phyloP scores from a whole-genome alignment of 2,888 invertebrate species.

The Drosophila lacicola region DNA sequence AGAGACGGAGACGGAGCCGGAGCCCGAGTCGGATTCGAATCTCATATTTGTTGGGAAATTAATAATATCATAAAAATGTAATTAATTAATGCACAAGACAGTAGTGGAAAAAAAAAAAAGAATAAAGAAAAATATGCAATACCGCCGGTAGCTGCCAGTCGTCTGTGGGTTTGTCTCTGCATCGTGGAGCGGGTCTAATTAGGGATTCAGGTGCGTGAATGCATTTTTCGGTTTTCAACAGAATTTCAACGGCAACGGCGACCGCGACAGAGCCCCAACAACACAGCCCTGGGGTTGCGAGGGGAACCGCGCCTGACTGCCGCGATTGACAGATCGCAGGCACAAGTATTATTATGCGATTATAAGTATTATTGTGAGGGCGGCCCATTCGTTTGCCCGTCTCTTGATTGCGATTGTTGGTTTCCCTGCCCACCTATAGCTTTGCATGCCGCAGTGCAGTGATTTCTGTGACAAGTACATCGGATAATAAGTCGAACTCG shows the following conservation, averaged over 20 bases:
- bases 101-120: conserved; percentile 22
- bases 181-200: conserved; percentile 54
- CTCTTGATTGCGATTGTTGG: conserved; percentile 13
- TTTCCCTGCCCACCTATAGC: conserved; percentile 14
- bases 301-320: conserved; percentile 26
- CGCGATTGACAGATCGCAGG: conserved; percentile 68
- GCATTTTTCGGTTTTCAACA: conserved; percentile 75
- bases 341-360: conserved; percentile 13
- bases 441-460: conserved; percentile 7
- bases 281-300: conserved; percentile 26
- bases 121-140: conserved; percentile 59
- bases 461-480: conserved; percentile 55
- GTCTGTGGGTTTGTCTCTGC: conserved; percentile 22
- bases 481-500: conserved; percentile 39
- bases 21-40: not conserved
- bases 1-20: conserved; percentile 11
- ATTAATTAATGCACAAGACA: conserved; percentile 75
- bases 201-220: conserved; percentile 78
- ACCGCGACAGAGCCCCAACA: conserved; percentile 46
- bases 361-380: conserved; percentile 41
- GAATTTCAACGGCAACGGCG: conserved; percentile 67
- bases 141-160: conserved; percentile 58
- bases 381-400: conserved; percentile 25
- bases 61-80: conserved; percentile 79
- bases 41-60: conserved; percentile 70